Evolutionary conservation across 2,113 vertebrate species (phyloP).

Genomic region (Oryzias javanicus): DNA sequence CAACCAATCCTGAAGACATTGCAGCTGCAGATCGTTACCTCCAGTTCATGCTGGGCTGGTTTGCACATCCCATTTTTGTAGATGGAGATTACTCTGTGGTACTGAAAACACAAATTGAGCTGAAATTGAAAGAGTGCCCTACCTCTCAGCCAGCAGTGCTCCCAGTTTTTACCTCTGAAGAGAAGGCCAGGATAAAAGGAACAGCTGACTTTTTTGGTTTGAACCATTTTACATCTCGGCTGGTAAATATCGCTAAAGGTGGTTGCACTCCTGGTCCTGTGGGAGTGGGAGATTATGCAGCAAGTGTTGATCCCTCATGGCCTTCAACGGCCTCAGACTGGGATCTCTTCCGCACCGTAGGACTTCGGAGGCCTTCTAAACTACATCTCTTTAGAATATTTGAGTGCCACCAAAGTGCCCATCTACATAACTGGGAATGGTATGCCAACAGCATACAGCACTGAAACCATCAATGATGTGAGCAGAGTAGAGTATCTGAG

Average conservation of each 20-base stretch:
- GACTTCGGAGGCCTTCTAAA: constrained; percentile 84
- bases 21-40: constrained; percentile 86
- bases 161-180: constrained; percentile 81
- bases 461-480: constrained; percentile 77
- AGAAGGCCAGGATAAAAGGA: constrained; percentile 81
- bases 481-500: constrained; percentile 78
- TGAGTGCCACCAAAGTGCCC: constrained; percentile 73
- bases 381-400: constrained; percentile 84
- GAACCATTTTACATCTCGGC: constrained; percentile 87
- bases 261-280: constrained; percentile 77
- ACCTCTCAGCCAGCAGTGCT: constrained; percentile 72
- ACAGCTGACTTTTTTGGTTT: constrained; percentile 93
- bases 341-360: constrained; percentile 86
- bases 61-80: constrained; percentile 92
- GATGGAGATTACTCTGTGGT: constrained; percentile 87
- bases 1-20: constrained; percentile 73
- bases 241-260: constrained; percentile 67
- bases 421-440: constrained; percentile 90
- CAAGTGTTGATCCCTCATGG: constrained; percentile 82
- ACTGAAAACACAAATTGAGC: constrained; percentile 80
- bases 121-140: constrained; percentile 74
- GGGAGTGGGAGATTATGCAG: constrained; percentile 81
- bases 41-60: constrained; percentile 94
- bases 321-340: constrained; percentile 81
- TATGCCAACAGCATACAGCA: constrained; percentile 69